These are phyloP conservation scores for Sebastes umbrosus DNA, from an alignment of 2,797 vertebrate genomes.

Conservation along the genomic window DNA sequence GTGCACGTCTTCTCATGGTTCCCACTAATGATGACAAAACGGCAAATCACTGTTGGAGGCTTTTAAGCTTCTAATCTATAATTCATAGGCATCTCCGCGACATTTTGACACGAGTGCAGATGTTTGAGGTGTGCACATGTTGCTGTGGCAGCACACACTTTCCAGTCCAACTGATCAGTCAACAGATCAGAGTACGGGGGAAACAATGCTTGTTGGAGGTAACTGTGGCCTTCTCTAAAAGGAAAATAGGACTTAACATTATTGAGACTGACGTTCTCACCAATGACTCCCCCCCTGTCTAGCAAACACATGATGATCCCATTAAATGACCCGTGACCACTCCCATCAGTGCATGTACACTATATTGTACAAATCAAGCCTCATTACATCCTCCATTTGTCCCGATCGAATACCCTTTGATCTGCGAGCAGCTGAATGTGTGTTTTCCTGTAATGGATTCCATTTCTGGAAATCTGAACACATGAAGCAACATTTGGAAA, in stretches of 20 bases:
- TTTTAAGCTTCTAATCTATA: conserved; percentile 69
- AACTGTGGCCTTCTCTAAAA: not conserved
- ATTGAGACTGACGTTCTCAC: not conserved
- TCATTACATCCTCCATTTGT: conserved; percentile 21
- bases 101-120: conserved; percentile 46
- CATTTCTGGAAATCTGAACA: conserved; percentile 28
- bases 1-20: not conserved
- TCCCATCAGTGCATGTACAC: not conserved
- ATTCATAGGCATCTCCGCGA: conserved; percentile 58
- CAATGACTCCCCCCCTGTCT: not conserved
- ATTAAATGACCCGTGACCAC: not conserved
- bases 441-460: conserved; percentile 52
- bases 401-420: conserved; percentile 29
- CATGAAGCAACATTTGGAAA: conserved; percentile 29
- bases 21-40: conserved; percentile 61
- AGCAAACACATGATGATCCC: not conserved
- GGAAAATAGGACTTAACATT: not conserved
- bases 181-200: conserved; percentile 20
- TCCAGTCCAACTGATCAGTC: conserved; percentile 32
- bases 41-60: conserved; percentile 63
- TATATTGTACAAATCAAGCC: not conserved
- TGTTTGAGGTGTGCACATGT: conserved; percentile 37
- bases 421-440: conserved; percentile 5
- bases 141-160: conserved; percentile 25
- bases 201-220: not conserved